Base-by-base conservation (phyloP, 1,140 invertebrate genomes). In the Cyphomyrmex costatus region DNA sequence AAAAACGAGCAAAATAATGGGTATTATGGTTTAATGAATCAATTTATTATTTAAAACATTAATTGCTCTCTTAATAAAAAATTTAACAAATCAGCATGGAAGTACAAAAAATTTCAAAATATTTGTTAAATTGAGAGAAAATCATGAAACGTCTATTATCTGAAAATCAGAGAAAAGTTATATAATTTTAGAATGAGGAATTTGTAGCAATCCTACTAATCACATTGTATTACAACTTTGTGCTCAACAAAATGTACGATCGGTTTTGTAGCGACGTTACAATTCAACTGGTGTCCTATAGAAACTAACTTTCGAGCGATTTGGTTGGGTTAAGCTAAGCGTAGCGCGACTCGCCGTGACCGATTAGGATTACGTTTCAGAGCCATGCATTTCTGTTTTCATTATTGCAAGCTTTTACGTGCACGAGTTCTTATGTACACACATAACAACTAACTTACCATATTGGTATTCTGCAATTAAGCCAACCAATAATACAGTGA, bases 281-380 rank as follows among this genome's bases (percentile, higher is more conserved):
- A 68, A 56, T 56, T 80, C 65, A 70, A 80, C 78, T 80, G 63
- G 63, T 80, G 78, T 80, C 21, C 49, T 21, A 80, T 46, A 80
- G 63, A 70, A 80, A 80, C 78, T 80, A 80, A 80, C 78, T 70
- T 70, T 56, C 65, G 49, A 56, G 27, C 33, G 78, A 70, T 80
- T 68, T 33, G 49, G 77, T 80, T 70, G 33, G 51, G 14, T 80
- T 80, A 68, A 70, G 21, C 21, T 56, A 56, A 68, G 30, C 61
- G 30, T 24, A 68, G 5, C 63, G 46, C 14, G 49, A 7, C 33
- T 70, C 33, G 49, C 33, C 30, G 49, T 56, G 77, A 70, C 14
- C 49, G 65, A 80, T 80, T 80, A 80, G 63, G 16, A 70, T 80
- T 70, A 42, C 46, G 30, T 80, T 70, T 12, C 16, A 42, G 21